Base-by-base conservation (phyloP, 2,888 invertebrate species). In the Protophormia terraenovae region DNA sequence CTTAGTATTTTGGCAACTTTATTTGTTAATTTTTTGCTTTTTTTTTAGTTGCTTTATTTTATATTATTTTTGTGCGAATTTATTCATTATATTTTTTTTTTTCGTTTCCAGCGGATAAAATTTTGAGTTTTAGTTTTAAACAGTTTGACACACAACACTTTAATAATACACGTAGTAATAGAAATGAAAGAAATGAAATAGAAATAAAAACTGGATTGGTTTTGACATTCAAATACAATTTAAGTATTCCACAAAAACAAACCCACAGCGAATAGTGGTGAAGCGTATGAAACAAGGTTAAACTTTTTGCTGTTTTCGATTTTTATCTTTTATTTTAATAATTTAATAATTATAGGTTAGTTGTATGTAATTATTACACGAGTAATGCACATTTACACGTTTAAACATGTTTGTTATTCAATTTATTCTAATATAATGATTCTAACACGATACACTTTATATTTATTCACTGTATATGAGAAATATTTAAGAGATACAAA, bases 221-320 rank as follows among this genome's bases (percentile, higher is more conserved):
- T 69, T 80, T 76, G 80, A 81, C 81, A 77, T 84, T 84, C 67
- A 81, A 76, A n/a, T n/a, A n/a, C n/a, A n/a, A n/a, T n/a, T n/a
- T n/a, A 5, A 41, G n/a, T n/a, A n/a, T n/a, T n/a, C 32, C n/a
- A 41, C 41, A 41, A 41, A 41, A 41, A n/a, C 41, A 41, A 41
- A 41, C 14, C n/a, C 41, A 41, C n/a, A 41, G 12, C 35, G 35
- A 10, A 35, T 35, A 4, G 41, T 41, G n/a, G 41, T 41, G n/a
- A n/a, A 41, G 41, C 5, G n/a, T n/a, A 41, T n/a, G n/a, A 38
- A 19, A 47, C 80, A 84, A 84, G 84, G 84, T 84, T 77, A 73
- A 77, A 72, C 50, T 80, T 53, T n/a, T 84, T 84, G 50, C 10
- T 58, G 45, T 72, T 62, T 3, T 58, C 8, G 50, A 72, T 71